Conservation (phyloP, 2,888 invertebrate species). For the Catonia carolina region DNA sequence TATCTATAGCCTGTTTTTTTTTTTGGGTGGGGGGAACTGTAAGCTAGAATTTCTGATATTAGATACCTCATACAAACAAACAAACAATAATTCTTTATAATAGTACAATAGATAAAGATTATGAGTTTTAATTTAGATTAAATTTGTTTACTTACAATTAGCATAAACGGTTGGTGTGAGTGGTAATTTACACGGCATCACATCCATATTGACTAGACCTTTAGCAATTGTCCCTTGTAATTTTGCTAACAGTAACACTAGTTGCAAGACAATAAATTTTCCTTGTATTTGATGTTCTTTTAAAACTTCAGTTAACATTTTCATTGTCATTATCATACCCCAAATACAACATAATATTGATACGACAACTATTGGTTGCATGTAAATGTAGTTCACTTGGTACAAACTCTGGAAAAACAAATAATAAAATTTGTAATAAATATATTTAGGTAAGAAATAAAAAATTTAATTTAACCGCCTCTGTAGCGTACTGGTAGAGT, state of each 20-base stretch:
- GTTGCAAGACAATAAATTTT: conserved; percentile 50
- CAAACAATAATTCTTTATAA: no score
- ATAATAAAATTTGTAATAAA: no score
- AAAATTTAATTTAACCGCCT: no score
- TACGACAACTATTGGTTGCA: conserved; percentile 56
- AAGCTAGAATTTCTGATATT: no score
- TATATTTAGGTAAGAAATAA: no score
- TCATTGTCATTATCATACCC: conserved; percentile 59
- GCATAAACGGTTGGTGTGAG: conserved; percentile 59
- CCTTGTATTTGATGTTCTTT: conserved; percentile 44
- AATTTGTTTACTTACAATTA: conserved; percentile 50
- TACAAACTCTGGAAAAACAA: conserved; percentile 49
- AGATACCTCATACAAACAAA: no score
- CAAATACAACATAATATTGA: conserved; percentile 64
- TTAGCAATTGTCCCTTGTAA: conserved; percentile 56
- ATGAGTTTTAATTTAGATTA: no score
- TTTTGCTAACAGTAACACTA: conserved; percentile 60
- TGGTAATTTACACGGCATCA: conserved; percentile 56
- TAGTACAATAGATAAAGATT: no score
- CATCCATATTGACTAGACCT: conserved; percentile 46
- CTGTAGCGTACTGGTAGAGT: no score
- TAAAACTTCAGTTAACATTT: conserved; percentile 46
- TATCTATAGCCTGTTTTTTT: no score
- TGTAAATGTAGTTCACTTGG: conserved; percentile 51
- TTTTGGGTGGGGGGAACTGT: no score